Conservation (phyloP, 2,888 invertebrate genomes). For the Drosophila conformis region DNA sequence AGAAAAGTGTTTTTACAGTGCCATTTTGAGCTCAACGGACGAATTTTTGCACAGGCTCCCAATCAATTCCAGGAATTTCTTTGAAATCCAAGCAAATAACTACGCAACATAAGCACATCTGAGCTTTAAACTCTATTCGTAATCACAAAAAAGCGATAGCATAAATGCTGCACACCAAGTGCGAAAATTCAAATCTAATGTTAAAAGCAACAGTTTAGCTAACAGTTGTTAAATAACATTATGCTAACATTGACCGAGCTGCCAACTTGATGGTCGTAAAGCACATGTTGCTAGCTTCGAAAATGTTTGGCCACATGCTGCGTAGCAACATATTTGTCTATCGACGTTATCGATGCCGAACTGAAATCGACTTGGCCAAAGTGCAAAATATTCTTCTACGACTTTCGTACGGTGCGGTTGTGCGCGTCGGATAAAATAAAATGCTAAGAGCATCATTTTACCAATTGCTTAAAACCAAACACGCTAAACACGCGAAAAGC, state of each 20-base stretch:
- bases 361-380: constrained; percentile 19
- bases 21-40: constrained; percentile 20
- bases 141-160: neutral
- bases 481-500: constrained; percentile 30
- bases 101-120: neutral
- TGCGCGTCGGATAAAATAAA: constrained; percentile 36
- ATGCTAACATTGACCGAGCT: constrained; percentile 4
- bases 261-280: constrained; percentile 21
- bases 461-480: constrained; percentile 25
- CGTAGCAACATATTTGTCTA: constrained; percentile 15
- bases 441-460: constrained; percentile 15
- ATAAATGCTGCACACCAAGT: neutral
- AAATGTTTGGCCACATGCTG: neutral
- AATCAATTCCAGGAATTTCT: neutral
- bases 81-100: neutral
- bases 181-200: neutral
- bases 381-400: constrained; percentile 42
- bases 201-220: constrained; percentile 1
- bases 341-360: constrained; percentile 22
- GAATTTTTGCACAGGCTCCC: too few species aligned
- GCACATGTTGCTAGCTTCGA: constrained; percentile 11
- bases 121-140: neutral
- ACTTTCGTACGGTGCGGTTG: constrained; percentile 45
- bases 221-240: constrained; percentile 18
- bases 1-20: constrained; percentile 9